Evolutionary conservation across 1,140 invertebrate genomes (phyloP), one percentile per base, ranked within the genome.

Genomic region (Schmidtea mediterranea): DNA sequence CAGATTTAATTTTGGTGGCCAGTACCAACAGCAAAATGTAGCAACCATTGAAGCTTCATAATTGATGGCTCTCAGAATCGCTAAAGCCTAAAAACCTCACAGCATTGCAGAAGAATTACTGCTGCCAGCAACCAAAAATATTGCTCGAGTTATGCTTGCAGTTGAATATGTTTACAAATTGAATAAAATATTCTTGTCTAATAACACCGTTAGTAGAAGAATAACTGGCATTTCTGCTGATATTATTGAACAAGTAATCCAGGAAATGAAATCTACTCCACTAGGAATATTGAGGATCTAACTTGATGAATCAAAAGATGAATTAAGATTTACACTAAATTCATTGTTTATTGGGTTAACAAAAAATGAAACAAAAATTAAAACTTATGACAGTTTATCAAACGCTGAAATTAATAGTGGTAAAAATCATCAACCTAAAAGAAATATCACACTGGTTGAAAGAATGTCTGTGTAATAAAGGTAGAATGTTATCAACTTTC

Each of bases 61-160:
- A 52, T 48, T 47, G 46, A 48, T 51, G 24, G 46, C 50, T 24
- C 53, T 52, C 45, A 49, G 39, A 54, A 53, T 59, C 19, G 56
- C 62, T 41, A 61, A 59, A 57, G 53, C 51, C 52, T 58, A 54
- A 54, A 61, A 65, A 57, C 53, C 54, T 49, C 56, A 61, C 52
- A 61, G 54, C 41, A 61, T 62, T 52, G 59, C 58, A 52, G 56
- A 62, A 50, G 37, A 62, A 43, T 52, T 60, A 51, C 58, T 63
- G 53, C 36, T 63, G 54, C 56, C 58, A 49, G 56, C 57, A 51
- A 51, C 57, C 52, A 49, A 57, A 49, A 52, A 56, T 50, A 55
- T 60, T 53, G 55, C 59, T 22, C 50, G 53, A 41, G 55, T 56
- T 56, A 58, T 60, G 55, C 32, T 62, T 49, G 53, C 57, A 55